These are phyloP conservation scores for Armadillidium nasatum DNA, from an alignment of 1,140 invertebrate species.

Conservation along the genomic window DNA sequence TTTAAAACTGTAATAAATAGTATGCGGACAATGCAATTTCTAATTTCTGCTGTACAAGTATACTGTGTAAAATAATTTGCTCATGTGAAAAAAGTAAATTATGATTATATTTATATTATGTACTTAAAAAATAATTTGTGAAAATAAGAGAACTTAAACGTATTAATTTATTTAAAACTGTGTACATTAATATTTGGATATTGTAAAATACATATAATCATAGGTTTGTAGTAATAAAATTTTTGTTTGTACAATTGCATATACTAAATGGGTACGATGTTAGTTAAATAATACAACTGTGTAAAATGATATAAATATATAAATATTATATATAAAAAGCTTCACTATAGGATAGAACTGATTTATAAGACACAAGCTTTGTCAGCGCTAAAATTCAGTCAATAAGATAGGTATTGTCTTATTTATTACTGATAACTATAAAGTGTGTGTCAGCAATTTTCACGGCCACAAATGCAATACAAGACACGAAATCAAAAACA, in stretches of 20 bases:
- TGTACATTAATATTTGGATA: slow-evolving; percentile 2
- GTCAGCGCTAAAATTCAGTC: background rate
- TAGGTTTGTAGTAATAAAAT: background rate
- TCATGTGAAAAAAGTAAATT: background rate
- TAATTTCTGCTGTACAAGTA: background rate
- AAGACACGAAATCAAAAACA: too few species aligned
- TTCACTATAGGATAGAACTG: background rate
- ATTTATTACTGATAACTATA: background rate
- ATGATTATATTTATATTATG: background rate
- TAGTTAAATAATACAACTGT: background rate
- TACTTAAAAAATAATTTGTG: background rate
- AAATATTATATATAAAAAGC: background rate
- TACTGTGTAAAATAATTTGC: slow-evolving; percentile 1
- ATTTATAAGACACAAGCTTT: background rate
- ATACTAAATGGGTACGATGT: slow-evolving; percentile 7
- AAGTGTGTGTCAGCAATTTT: background rate
- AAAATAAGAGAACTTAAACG: background rate
- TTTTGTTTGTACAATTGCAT: slow-evolving; percentile 1
- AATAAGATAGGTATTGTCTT: slow-evolving; percentile 1
- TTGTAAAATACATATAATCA: background rate
- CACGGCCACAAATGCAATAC: background rate
- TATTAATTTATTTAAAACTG: background rate
- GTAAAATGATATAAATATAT: background rate
- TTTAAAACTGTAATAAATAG: background rate
- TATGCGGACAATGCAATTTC: background rate